phyloP scores from a whole-genome alignment of 2,113 vertebrate species.

The Phylloscopus trochilus region DNA sequence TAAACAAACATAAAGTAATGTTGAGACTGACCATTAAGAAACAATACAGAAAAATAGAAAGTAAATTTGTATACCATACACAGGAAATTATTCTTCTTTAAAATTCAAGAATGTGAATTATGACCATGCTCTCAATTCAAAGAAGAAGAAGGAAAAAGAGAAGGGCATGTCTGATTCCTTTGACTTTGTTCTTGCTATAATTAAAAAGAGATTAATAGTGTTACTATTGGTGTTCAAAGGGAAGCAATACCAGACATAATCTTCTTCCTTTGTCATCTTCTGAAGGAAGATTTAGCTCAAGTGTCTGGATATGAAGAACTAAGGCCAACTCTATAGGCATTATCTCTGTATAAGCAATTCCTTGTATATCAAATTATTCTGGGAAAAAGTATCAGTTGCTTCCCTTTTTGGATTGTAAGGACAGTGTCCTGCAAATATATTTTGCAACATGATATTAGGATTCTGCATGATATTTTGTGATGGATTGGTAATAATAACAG shows the following conservation, averaged over 20 bases:
- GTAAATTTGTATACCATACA: rapidly evolving
- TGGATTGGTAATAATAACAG: not conserved
- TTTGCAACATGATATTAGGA: not conserved
- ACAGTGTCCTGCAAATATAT: not conserved
- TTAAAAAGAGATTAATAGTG: not conserved
- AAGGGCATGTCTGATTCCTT: rapidly evolving
- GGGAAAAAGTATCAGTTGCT: not conserved
- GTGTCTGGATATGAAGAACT: not conserved
- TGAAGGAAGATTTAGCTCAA: not conserved
- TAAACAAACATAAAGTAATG: not conserved
- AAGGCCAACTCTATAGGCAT: not conserved
- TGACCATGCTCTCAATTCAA: not conserved
- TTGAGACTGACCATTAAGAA: not conserved
- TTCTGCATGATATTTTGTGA: not conserved
- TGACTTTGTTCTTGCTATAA: not conserved
- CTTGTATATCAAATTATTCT: not conserved
- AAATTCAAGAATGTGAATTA: not conserved
- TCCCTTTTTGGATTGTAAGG: not conserved
- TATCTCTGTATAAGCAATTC: not conserved
- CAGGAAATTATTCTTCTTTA: not conserved
- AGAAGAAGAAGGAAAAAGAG: not conserved
- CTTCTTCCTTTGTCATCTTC: not conserved
- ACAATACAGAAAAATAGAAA: not conserved
- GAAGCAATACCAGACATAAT: not conserved
- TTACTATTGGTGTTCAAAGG: not conserved